phyloP scores from a whole-genome alignment of 2,113 vertebrate species.

The Neopipo cinnamomea region DNA sequence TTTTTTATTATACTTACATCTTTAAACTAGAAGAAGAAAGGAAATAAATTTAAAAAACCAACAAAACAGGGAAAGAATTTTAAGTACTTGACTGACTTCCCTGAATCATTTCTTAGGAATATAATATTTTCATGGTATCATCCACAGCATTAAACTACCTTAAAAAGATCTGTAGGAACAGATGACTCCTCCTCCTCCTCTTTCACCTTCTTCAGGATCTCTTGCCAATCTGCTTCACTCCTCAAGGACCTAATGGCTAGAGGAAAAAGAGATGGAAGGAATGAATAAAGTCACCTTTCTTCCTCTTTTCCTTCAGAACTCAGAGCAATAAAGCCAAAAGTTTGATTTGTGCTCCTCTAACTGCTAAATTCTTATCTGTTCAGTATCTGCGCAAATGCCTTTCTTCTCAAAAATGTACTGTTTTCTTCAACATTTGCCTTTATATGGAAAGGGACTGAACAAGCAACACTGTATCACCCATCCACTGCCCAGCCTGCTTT shows the following conservation, averaged over 20 bases:
- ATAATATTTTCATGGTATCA: not conserved
- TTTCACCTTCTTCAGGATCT: slow-evolving; percentile 82
- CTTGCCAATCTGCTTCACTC: slow-evolving; percentile 87
- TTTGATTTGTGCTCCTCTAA: not conserved
- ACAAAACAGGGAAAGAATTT: not conserved
- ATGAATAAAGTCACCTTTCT: not conserved
- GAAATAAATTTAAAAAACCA: not conserved
- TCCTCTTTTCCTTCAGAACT: not conserved
- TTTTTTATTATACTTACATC: not conserved
- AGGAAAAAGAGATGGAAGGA: slow-evolving; percentile 28
- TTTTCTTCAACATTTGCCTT: not conserved
- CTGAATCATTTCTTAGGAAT: not conserved
- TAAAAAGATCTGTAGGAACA: slow-evolving; percentile 86
- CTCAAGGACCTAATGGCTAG: slow-evolving; percentile 84
- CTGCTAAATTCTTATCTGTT: not conserved
- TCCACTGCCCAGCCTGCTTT: not conserved
- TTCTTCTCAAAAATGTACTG: not conserved
- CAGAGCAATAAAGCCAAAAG: not conserved
- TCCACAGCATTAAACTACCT: slow-evolving; percentile 70
- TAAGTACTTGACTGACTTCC: not conserved
- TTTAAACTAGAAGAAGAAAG: not conserved
- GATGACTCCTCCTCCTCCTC: slow-evolving; percentile 84
- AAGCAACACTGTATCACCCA: not conserved
- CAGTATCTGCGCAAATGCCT: not conserved
- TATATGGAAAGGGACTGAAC: not conserved